Percentiles rank a stretch among this genome's conserved stretches.
Conservation (phyloP, 2,888 invertebrate species). For the Heliconius sara region DNA sequence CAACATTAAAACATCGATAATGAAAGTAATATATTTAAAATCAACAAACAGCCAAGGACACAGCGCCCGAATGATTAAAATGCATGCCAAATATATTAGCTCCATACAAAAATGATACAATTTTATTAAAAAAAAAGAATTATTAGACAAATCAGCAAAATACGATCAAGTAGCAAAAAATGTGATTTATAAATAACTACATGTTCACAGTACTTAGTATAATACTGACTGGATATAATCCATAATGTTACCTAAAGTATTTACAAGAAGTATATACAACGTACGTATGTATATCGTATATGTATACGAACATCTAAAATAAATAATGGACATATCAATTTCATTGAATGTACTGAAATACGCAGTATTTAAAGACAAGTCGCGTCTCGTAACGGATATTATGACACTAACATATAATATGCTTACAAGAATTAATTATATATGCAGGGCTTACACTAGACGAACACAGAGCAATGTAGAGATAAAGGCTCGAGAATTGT, state of each 20-base stretch:
- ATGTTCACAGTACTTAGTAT: constrained; percentile 63
- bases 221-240: constrained; percentile 75
- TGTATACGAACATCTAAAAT: constrained; percentile 78
- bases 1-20: constrained; percentile 50
- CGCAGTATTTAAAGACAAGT: constrained; percentile 68
- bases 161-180: constrained; percentile 39
- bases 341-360: constrained; percentile 74
- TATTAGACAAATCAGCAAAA: constrained; percentile 40
- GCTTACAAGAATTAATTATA: constrained; percentile 23
- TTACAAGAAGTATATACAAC: constrained; percentile 78
- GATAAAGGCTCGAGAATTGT: background rate
- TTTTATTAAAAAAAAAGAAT: constrained; percentile 26
- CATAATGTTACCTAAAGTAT: constrained; percentile 64
- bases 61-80: constrained; percentile 47
- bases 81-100: constrained; percentile 39
- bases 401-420: constrained; percentile 34
- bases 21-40: constrained; percentile 47
- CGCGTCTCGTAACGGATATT: constrained; percentile 55
- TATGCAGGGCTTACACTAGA: background rate
- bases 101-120: constrained; percentile 36
- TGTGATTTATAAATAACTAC: constrained; percentile 44
- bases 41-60: constrained; percentile 41
- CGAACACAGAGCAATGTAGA: background rate
- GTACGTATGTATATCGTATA: constrained; percentile 60
- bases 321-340: constrained; percentile 81